These are phyloP conservation scores for Parthenolecanium corni DNA, from an alignment of 2,888 invertebrate species.

Conservation along the genomic window DNA sequence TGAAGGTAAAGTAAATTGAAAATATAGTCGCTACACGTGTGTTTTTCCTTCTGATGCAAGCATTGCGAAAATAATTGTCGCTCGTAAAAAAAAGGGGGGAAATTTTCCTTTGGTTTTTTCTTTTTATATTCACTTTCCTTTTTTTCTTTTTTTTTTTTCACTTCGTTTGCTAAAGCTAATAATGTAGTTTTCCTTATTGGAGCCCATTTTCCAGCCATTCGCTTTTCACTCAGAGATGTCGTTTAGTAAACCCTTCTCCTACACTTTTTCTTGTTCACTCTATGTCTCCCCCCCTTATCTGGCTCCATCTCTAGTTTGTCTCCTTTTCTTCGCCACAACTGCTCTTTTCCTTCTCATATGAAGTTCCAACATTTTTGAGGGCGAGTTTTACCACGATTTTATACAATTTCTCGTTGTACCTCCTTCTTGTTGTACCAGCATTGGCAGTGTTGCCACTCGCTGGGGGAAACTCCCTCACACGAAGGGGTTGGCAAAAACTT, in stretches of 20 bases:
- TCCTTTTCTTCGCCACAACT: constrained; percentile 1
- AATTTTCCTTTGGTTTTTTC: not conserved
- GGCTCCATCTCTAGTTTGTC: constrained; percentile 10
- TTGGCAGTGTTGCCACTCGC: constrained; percentile 22
- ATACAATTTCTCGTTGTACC: constrained; percentile 20
- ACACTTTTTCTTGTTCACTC: not conserved
- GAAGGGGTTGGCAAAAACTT: constrained; percentile 11
- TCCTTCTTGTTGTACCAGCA: constrained; percentile 20
- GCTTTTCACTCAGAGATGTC: constrained; percentile 24
- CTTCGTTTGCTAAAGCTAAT: constrained; percentile 22
- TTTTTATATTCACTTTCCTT: constrained; percentile 5
- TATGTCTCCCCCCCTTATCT: constrained; percentile 5
- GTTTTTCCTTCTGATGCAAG: constrained; percentile 17
- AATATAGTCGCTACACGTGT: constrained; percentile 22
- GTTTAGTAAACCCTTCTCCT: constrained; percentile 15
- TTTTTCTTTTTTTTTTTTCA: constrained; percentile 1
- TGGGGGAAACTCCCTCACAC: constrained; percentile 7
- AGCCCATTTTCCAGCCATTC: constrained; percentile 30
- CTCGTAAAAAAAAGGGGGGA: constrained; percentile 15
- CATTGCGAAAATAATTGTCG: constrained; percentile 27
- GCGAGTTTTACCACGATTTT: constrained; percentile 10
- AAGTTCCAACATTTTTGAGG: not conserved
- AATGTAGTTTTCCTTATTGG: constrained; percentile 27
- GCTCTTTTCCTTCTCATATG: constrained; percentile 1
- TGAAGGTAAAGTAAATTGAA: constrained; percentile 32